Base-by-base conservation (phyloP, 2,797 vertebrate genomes). In the Lophotriccus pileatus region DNA sequence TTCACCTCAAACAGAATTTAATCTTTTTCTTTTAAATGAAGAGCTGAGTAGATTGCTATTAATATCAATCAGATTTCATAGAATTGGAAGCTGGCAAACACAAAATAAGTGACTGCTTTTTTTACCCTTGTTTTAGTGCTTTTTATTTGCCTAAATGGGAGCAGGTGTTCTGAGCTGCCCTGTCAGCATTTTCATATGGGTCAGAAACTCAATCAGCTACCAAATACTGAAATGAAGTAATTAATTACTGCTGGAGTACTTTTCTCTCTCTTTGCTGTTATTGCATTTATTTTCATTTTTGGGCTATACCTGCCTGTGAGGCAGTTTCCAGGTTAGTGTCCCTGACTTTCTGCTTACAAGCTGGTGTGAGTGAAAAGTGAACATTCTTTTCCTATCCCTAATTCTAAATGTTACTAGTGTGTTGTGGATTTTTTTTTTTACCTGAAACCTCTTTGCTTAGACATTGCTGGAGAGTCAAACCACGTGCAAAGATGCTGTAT, bases 381-480 rank as follows among this genome's bases (percentile, higher is more conserved):
- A 24, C 5, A 14, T 23, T 20, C 24, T 89, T 89, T 80, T 74
- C 8, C 43, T 36, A 4, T 27, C 7, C 12, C 5, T 34, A 34
- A 41, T 49, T 78, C 34, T 81, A 46, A 49, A 81, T 50, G 28
- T 56, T 52, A 23, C 24, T 47, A 2, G 6, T 49, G 10, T 14
- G 1, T 44, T 52, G 7, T 50, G n/a, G 11, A 3, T 0, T 0
- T 6, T 46, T 0, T 1, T 22, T 37, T 58, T 39, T 10, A 32
- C 12, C 21, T 73, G 39, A 46, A 7, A 22, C 1, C 2, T 9
- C 13, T 87, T 68, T 63, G 9, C 19, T 73, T 50, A 52, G 43
- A 39, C 6, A 5, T 6, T 22, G 17, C 25, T 23, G 20, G 9
- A 7, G 32, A 62, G 52, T 66, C 32, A 63, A 91, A 56, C 25